Conservation (phyloP, 2,888 invertebrate genomes). For the Alentia gelatinosa region DNA sequence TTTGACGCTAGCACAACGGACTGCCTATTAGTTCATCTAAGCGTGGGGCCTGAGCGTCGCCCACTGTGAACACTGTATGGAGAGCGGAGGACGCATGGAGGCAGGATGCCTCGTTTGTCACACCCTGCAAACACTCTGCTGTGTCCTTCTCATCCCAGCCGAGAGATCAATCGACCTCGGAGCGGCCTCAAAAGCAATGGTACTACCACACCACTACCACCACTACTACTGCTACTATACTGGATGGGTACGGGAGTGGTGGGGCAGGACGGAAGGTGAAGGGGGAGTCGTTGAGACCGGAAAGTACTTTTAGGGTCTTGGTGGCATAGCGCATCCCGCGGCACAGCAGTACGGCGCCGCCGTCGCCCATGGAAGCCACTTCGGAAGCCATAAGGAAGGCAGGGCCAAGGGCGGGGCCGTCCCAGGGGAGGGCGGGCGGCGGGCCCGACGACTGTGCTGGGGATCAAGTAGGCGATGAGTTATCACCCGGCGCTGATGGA, state of each 20-base stretch:
- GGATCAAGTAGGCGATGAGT: constrained; percentile 21
- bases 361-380: neutral
- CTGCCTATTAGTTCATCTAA: neutral
- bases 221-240: neutral
- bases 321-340: too few species aligned
- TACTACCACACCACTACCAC: neutral
- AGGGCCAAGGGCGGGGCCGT: neutral
- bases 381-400: constrained; percentile 14
- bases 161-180: neutral
- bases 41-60: neutral
- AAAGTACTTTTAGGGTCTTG: too few species aligned
- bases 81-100: neutral
- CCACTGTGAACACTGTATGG: neutral
- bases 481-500: constrained; percentile 5
- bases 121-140: neutral
- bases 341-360: too few species aligned
- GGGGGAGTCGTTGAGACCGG: too few species aligned
- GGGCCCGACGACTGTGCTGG: neutral
- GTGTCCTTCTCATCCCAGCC: neutral
- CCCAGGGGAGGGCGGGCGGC: neutral
- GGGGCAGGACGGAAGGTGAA: too few species aligned
- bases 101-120: neutral
- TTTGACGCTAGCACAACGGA: neutral
- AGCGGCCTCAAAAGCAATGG: neutral
- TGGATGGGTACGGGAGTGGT: neutral